Base-by-base conservation (phyloP, 2,113 vertebrate species). In the Nerophis lumbriciformis region DNA sequence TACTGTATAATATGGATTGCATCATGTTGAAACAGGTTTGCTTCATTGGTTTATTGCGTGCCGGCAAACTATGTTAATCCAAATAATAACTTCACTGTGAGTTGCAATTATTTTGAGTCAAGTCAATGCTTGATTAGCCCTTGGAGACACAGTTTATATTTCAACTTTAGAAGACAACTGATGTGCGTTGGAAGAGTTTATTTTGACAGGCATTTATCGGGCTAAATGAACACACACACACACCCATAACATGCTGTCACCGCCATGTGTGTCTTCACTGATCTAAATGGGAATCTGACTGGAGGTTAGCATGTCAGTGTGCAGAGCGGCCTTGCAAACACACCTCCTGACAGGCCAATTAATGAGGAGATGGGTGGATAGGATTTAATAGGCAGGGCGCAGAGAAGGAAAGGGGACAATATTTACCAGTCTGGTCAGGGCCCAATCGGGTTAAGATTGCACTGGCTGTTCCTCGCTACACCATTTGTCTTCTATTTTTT, bases 241-340 rank as follows among this genome's bases (percentile, higher is more conserved):
- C 59, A 19, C 47, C 6, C 4, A 44, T 42, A 44, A 45, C 54
- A 13, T 1, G 6, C 15, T 44, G 50, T 66, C 72, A 48, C 54
- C 68, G 63, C 38, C 48, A 19, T 65, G 61, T 21, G 37, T 54
- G 69, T 48, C 68, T 66, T 74, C n/a, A 8, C 42, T 36, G 63
- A 85, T 85, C 84, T 83, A 82, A 88, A 87, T 87, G 69, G 82
- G 71, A 87, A 88, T 88, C 83, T 77, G 73, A 78, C 78, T 57
- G 68, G 71, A 76, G 74, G 83, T 80, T 86, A 84, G 84, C 77
- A 79, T 73, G 72, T 75, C 84, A 75, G 73, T 76, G 72, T 76
- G 68, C 79, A 13, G 66, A 65, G 72, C 67, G 15, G 73, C 61
- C 77, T 53, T 35, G 77, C 84, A 84, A 87, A 87, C 77, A 80